Evolutionary conservation across 2,113 vertebrate species (phyloP).

Genomic region (Hiodon tergisus): DNA sequence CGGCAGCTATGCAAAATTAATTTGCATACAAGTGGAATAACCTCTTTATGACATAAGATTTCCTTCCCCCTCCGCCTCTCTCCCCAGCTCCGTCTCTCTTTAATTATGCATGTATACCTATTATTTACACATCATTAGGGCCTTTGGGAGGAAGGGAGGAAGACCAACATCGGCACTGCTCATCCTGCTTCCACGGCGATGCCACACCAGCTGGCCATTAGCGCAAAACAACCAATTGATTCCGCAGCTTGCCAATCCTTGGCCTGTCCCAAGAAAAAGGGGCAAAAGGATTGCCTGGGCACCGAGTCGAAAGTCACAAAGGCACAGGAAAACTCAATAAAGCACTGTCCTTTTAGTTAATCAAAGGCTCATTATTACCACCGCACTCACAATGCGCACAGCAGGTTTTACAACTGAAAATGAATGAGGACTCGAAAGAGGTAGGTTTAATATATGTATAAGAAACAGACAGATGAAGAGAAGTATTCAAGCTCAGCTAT

Average conservation of each 20-base stretch:
- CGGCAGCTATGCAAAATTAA: neutral
- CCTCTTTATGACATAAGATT: neutral
- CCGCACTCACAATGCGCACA: neutral
- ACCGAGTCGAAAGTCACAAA: neutral
- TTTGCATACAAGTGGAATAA: slow-evolving; percentile 4
- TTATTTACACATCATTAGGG: too few relatives aligned
- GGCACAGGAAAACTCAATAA: neutral
- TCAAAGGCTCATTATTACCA: neutral
- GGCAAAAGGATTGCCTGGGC: too few relatives aligned
- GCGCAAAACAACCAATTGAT: too few relatives aligned
- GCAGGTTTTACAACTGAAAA: too few relatives aligned
- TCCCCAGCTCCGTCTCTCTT: neutral
- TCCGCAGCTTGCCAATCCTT: too few relatives aligned
- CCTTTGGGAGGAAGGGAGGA: too few relatives aligned
- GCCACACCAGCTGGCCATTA: neutral
- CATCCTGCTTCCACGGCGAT: neutral
- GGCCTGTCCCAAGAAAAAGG: too few relatives aligned
- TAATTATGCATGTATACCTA: too few relatives aligned
- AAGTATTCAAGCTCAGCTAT: too few relatives aligned
- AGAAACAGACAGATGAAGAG: too few relatives aligned
- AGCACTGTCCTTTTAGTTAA: neutral
- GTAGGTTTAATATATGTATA: too few relatives aligned
- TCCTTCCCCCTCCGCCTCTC: neutral
- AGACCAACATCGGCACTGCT: neutral
- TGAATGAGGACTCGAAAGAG: too few relatives aligned